Evolutionary conservation across 2,113 vertebrate species (phyloP).

Genomic region (Rissa tridactyla): DNA sequence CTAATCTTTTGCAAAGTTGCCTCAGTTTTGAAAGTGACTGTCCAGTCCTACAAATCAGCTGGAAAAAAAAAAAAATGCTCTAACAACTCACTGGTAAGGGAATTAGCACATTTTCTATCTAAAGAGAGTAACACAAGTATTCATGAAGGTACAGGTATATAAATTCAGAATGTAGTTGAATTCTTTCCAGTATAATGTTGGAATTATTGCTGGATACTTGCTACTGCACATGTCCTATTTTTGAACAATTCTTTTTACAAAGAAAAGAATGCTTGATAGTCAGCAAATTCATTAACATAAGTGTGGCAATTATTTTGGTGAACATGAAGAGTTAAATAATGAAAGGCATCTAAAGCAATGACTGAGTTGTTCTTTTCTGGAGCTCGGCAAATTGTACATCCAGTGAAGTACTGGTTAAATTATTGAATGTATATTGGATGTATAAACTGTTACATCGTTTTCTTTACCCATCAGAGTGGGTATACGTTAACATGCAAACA

Average conservation of each 20-base stretch:
- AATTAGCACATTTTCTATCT: not conserved
- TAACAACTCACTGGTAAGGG: not conserved
- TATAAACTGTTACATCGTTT: not conserved
- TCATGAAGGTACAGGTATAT: not conserved
- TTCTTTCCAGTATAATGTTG: not conserved
- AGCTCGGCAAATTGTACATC: not conserved
- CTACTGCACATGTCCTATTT: not conserved
- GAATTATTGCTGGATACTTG: not conserved
- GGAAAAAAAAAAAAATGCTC: not conserved
- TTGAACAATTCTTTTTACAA: not conserved
- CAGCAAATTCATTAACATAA: not conserved
- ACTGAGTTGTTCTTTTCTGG: not conserved
- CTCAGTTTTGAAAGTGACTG: not conserved
- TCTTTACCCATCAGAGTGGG: not conserved
- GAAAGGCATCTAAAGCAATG: not conserved
- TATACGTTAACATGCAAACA: not conserved
- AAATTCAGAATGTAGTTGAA: not conserved
- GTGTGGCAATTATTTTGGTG: not conserved
- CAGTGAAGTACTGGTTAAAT: not conserved
- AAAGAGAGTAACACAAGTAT: not conserved
- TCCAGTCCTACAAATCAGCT: not conserved
- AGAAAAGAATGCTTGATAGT: not conserved
- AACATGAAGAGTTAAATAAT: not conserved
- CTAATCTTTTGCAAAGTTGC: not conserved
- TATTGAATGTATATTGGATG: not conserved